Base-by-base conservation (phyloP, 2,113 vertebrate species). In the Hemicordylus capensis region DNA sequence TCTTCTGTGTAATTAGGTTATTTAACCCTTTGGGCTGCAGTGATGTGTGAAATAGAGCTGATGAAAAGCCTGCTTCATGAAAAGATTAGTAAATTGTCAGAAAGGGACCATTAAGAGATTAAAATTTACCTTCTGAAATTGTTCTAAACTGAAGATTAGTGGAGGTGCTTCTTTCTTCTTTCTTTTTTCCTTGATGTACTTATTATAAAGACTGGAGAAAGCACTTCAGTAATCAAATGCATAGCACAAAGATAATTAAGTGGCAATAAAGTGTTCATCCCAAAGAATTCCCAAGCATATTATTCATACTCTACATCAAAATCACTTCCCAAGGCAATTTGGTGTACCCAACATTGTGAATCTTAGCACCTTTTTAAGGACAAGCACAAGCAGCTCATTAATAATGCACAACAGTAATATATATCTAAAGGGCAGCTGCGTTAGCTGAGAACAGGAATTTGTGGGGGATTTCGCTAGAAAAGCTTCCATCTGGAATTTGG, bases 31-130 rank as follows among this genome's bases (percentile, higher is more conserved):
- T 34, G 22, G 80, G 6, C 81, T 81, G 46, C 26, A 80, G 24
- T 56, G 58, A 42, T 76, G 66, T 44, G 22, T 84, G 75, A 91
- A 66, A 80, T 0, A 79, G 70, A 90, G 63, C 24, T 88, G 67
- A n/a, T 66, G 85, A 86, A 80, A 83, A 87, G 44, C 75, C 66
- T 83, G 66, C n/a, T 90, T 74, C 82, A 87, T 54, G 54, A 42
- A 81, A 28, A n/a, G 73, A 51, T 37, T 89, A 84, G 54, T 3
- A 26, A 6, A 48, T 44, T 84, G 37, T 58, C 37, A 82, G 4
- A 80, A 73, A 4, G 11, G 37, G 31, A 70, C 64, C 42, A 81
- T 44, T 76, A 69, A 37, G 37, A 51, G 72, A 54, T 85, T 76
- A 85, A 81, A 88, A 76, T 34, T 56, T 51, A 26, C 72, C 31